Percentiles rank a stretch among this genome's conserved stretches.
These are phyloP conservation scores for Perizoma flavofasciatum DNA, from an alignment of 2,888 invertebrate genomes.

Conservation along the genomic window DNA sequence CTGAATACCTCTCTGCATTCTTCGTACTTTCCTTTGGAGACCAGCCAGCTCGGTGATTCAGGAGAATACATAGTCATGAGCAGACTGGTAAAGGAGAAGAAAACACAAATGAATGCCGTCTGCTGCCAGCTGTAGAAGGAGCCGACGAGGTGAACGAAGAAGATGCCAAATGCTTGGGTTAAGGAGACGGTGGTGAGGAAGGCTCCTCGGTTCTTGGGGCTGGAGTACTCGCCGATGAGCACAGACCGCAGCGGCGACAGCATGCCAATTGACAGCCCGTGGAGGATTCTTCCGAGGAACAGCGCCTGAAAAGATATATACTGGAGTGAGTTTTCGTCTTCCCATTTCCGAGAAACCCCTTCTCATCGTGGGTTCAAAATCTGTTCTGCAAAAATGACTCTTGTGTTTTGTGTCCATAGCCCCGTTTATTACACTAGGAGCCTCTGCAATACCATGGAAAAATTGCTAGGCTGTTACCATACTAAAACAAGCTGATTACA, in stretches of 20 bases:
- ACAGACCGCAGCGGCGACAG: conserved; percentile 73
- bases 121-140: conserved; percentile 81
- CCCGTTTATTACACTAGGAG: too few species aligned
- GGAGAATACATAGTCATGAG: conserved; percentile 67
- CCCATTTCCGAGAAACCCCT: too few species aligned
- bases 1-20: conserved; percentile 80
- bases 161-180: conserved; percentile 83
- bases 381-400: too few species aligned
- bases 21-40: conserved; percentile 72
- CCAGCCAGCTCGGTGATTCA: conserved; percentile 86
- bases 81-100: conserved; percentile 72
- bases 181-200: conserved; percentile 83
- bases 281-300: conserved; percentile 56
- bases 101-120: conserved; percentile 74
- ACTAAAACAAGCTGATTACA: too few species aligned
- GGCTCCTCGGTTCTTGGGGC: conserved; percentile 83
- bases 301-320: conserved; percentile 52
- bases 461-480: too few species aligned
- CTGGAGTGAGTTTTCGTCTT: neutral
- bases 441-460: too few species aligned
- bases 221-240: conserved; percentile 80
- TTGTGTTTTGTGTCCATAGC: too few species aligned
- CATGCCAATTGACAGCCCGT: conserved; percentile 78
- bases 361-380: too few species aligned
- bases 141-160: conserved; percentile 84